Percentiles rank a stretch among this genome's conserved stretches.
These are phyloP conservation scores for Sinelater perroti DNA, from an alignment of 2,888 invertebrate species.

Conservation along the genomic window DNA sequence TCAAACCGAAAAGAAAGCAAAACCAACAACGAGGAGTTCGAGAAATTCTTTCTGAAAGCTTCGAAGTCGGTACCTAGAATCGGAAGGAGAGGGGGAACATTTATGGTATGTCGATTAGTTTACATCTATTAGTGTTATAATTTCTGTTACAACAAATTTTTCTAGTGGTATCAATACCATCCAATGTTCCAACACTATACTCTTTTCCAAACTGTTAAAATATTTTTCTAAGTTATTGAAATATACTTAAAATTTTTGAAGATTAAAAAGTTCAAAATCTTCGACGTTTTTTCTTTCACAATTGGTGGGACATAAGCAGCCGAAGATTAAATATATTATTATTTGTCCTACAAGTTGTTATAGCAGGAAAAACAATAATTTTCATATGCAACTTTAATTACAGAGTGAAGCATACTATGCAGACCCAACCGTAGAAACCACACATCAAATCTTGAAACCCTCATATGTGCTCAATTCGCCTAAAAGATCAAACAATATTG, in stretches of 20 bases:
- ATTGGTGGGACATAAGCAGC: no score
- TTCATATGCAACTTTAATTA: not conserved
- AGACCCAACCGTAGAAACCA: not conserved
- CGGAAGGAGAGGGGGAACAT: conserved; percentile 57
- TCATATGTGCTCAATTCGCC: conserved; percentile 3
- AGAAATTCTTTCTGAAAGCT: conserved; percentile 62
- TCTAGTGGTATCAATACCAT: no score
- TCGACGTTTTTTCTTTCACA: no score
- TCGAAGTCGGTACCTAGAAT: conserved; percentile 63
- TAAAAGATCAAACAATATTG: conserved; percentile 7
- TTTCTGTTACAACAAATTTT: not conserved
- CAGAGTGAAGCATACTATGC: not conserved
- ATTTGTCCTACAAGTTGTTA: no score
- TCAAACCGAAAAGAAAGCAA: conserved; percentile 42
- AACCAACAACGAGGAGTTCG: conserved; percentile 57
- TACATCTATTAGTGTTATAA: not conserved
- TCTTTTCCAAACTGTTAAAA: no score
- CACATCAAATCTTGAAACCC: conserved; percentile 1
- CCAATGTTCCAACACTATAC: no score
- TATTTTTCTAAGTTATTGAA: no score
- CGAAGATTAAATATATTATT: no score
- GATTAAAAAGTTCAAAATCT: no score
- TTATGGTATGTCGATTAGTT: conserved; percentile 27
- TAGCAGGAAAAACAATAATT: no score
- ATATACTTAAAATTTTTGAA: no score